Percentiles rank a stretch among this genome's conserved stretches.
These are phyloP conservation scores for Branchellion lobata DNA, from an alignment of 2,888 invertebrate genomes.

Conservation along the genomic window DNA sequence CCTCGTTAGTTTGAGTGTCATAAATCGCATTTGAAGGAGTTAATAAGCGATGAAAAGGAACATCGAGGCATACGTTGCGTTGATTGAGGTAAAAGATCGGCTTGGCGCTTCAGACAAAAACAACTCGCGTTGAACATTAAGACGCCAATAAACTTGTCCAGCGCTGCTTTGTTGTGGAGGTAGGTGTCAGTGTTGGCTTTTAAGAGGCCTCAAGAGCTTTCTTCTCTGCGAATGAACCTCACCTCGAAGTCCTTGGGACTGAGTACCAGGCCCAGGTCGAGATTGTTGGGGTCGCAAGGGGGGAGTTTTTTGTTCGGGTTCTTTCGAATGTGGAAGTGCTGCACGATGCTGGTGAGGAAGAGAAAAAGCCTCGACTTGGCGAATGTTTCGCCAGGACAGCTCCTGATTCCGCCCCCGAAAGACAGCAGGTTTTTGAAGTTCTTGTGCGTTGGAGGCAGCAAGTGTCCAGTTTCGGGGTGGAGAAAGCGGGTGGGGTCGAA, in stretches of 20 bases:
- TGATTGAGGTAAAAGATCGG: too few relatives aligned
- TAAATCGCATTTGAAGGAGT: too few relatives aligned
- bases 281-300: constrained; percentile 44
- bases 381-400: constrained; percentile 44
- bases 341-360: constrained; percentile 30
- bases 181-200: too few relatives aligned
- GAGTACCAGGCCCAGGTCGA: constrained; percentile 43
- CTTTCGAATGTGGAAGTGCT: constrained; percentile 34
- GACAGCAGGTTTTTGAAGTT: constrained; percentile 36
- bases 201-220: too few relatives aligned
- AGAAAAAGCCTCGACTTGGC: constrained; percentile 46
- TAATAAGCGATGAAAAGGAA: too few relatives aligned
- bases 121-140: too few relatives aligned
- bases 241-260: constrained; percentile 36
- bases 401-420: constrained; percentile 44
- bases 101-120: too few relatives aligned
- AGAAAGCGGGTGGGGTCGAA: constrained; percentile 46
- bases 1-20: too few relatives aligned
- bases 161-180: too few relatives aligned
- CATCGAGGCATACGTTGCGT: too few relatives aligned
- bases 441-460: constrained; percentile 30
- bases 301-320: constrained; percentile 6
- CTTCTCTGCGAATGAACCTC: constrained; percentile 14
- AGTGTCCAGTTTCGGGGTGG: background rate
- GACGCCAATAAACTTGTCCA: too few relatives aligned